These are phyloP conservation scores for Podarcis lilfordi DNA, from an alignment of 2,797 vertebrate species.

Conservation along the genomic window DNA sequence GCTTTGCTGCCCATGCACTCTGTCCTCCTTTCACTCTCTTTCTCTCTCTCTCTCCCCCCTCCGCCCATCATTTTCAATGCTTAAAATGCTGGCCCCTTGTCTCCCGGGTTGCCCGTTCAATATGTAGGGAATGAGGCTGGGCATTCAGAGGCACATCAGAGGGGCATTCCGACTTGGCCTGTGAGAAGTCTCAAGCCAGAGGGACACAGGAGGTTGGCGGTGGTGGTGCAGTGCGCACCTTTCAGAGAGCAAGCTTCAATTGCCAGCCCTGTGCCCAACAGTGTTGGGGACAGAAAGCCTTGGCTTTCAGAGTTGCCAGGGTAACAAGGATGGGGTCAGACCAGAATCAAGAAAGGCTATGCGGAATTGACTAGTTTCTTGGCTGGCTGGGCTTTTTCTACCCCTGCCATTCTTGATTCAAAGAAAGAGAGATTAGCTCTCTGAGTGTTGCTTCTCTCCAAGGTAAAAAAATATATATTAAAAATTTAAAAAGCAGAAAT, in stretches of 20 bases:
- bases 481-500: not conserved
- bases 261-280: not conserved
- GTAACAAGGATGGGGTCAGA: slow-evolving; percentile 12
- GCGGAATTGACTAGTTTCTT: not conserved
- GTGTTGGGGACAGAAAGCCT: not conserved
- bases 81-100: not conserved
- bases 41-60: not conserved
- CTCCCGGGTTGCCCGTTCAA: not conserved
- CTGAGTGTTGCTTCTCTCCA: not conserved
- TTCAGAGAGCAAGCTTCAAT: not conserved
- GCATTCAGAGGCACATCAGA: not conserved
- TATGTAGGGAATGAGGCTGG: not conserved
- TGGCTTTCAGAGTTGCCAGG: slow-evolving; percentile 2
- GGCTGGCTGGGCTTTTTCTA: not conserved
- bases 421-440: not conserved
- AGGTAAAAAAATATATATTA: not conserved
- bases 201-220: not conserved
- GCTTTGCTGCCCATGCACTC: slow-evolving; percentile 40
- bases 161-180: not conserved
- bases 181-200: not conserved
- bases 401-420: not conserved
- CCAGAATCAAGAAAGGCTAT: not conserved
- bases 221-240: not conserved
- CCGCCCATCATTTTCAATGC: slow-evolving; percentile 47
- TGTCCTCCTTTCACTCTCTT: slow-evolving; percentile 47